Evolutionary conservation across 2,797 vertebrate genomes (phyloP).

Genomic region (Clarias pachynema): DNA sequence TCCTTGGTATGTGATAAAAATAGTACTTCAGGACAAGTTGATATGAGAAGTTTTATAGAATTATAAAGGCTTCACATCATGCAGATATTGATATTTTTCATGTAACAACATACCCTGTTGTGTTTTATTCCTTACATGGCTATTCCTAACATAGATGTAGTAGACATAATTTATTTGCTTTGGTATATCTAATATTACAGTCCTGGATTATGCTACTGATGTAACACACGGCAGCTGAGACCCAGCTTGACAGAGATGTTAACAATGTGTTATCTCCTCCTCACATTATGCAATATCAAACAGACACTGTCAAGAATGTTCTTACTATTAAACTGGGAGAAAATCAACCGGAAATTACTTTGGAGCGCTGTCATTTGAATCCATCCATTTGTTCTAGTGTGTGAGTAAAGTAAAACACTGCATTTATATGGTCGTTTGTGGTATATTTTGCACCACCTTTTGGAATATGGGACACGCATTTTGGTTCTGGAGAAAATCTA

Average conservation of each 20-base stretch:
- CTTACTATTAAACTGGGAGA: background rate
- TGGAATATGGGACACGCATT: background rate
- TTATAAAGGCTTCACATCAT: background rate
- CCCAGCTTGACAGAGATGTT: constrained; percentile 48
- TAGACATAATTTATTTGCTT: constrained; percentile 52
- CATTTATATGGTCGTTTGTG: background rate
- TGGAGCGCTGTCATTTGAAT: constrained; percentile 9
- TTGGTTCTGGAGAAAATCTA: background rate
- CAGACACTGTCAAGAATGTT: constrained; percentile 37
- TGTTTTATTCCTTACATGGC: background rate
- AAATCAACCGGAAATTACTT: background rate
- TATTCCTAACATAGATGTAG: background rate
- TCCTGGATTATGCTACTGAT: constrained; percentile 63
- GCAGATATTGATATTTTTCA: background rate
- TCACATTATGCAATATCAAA: constrained; percentile 47
- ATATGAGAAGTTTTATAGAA: too few species aligned
- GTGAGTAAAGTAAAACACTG: background rate
- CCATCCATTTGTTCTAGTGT: background rate
- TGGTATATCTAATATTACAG: constrained; percentile 44
- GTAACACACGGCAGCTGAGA: constrained; percentile 54
- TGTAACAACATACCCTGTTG: background rate
- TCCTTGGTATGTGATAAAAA: background rate
- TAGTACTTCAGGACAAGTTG: background rate
- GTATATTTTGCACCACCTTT: background rate
- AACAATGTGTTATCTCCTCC: constrained; percentile 37